A percentile compares a stretch with the other conserved stretches of the same genome.
Evolutionary conservation across 2,888 invertebrate species (phyloP).

Genomic region (Aphodius granarius): DNA sequence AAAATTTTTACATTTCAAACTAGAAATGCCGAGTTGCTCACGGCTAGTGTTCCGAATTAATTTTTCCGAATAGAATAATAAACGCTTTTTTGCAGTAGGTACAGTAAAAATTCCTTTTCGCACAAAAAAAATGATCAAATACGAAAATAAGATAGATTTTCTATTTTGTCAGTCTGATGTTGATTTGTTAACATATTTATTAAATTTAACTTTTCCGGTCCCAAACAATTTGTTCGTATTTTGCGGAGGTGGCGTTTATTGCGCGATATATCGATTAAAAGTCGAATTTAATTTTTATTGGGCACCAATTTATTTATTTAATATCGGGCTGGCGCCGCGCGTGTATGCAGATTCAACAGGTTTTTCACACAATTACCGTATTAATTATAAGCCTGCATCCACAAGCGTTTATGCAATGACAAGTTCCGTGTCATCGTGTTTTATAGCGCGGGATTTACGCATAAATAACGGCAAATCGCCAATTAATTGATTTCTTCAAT

Average conservation of each 20-base stretch:
- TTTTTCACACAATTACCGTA: constrained; percentile 14
- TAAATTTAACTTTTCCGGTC: background rate
- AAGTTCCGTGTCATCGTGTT: background rate
- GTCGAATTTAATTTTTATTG: constrained; percentile 14
- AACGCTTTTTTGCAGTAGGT: background rate
- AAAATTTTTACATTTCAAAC: background rate
- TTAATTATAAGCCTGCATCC: constrained; percentile 11
- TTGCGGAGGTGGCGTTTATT: constrained; percentile 4
- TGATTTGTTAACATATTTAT: background rate
- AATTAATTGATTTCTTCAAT: background rate
- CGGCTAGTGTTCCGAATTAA: background rate
- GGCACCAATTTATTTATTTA: constrained; percentile 14
- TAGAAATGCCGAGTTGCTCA: background rate
- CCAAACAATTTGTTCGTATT: constrained; percentile 3
- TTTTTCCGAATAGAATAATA: background rate
- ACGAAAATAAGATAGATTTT: background rate
- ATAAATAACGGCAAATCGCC: background rate
- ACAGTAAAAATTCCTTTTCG: too few relatives aligned
- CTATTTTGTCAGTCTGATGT: too few relatives aligned
- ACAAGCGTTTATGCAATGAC: constrained; percentile 5
- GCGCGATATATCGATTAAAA: constrained; percentile 8
- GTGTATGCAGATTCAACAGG: constrained; percentile 10
- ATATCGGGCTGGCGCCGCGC: constrained; percentile 1
- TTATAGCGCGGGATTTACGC: constrained; percentile 1
- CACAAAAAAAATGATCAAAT: background rate